These are phyloP conservation scores for Saturnia pavonia DNA, from an alignment of 2,888 invertebrate genomes.

Conservation along the genomic window DNA sequence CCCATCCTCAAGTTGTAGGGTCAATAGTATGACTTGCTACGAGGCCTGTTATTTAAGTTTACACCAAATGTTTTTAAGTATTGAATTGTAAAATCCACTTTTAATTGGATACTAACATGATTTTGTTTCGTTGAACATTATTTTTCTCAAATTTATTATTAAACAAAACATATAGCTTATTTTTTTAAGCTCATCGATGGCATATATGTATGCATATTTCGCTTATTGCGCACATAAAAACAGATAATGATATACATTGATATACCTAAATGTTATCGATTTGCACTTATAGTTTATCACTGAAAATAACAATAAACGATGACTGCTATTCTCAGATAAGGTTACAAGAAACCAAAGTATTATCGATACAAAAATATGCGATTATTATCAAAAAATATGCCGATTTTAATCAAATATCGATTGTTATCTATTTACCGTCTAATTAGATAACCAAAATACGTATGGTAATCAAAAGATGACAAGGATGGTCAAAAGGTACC, in stretches of 20 bases:
- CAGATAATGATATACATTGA: neutral
- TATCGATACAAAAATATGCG: neutral
- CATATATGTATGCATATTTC: too few species aligned
- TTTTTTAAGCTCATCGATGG: too few species aligned
- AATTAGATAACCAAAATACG: neutral
- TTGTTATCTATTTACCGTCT: neutral
- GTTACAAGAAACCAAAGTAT: neutral
- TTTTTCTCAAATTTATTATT: too few species aligned
- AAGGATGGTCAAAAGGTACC: too few species aligned
- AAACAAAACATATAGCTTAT: neutral
- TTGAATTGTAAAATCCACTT: too few species aligned
- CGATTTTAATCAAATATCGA: conserved; percentile 12
- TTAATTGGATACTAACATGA: too few species aligned
- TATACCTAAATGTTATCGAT: neutral
- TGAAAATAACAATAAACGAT: neutral
- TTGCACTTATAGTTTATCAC: neutral
- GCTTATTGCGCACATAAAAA: neutral
- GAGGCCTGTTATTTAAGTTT: too few species aligned
- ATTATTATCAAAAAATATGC: neutral
- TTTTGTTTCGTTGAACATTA: too few species aligned
- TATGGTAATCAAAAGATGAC: too few species aligned
- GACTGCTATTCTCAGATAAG: neutral
- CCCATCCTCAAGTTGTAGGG: too few species aligned
- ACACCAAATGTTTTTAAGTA: too few species aligned
- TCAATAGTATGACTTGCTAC: too few species aligned